Percentiles rank a stretch among this genome's conserved stretches.
Conservation (phyloP, 2,113 vertebrate genomes). For the Pristiophorus japonicus region DNA sequence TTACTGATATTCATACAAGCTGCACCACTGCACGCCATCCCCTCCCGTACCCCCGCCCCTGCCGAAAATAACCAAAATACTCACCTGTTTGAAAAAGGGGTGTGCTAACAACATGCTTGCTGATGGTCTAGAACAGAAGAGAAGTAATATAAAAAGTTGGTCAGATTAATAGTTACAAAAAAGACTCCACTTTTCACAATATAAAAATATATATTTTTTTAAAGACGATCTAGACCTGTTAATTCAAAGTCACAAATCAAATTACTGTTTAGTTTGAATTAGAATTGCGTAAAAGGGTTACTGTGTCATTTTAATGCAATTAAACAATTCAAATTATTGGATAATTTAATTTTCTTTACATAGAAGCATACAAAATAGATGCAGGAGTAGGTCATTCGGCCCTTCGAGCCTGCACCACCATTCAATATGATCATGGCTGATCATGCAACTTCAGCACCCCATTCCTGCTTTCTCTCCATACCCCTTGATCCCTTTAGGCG, state of each 20-base stretch:
- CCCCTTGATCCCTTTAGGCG: too few species aligned
- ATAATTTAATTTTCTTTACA: not conserved
- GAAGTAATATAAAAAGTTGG: conserved; percentile 39
- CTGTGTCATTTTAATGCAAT: not conserved
- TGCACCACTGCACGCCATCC: too few species aligned
- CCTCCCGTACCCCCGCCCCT: too few species aligned
- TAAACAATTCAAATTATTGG: not conserved
- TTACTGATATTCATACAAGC: not conserved
- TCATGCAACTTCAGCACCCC: too few species aligned
- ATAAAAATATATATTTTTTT: conserved; percentile 21
- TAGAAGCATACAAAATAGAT: too few species aligned
- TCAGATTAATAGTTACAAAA: not conserved
- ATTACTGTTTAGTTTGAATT: conserved; percentile 32
- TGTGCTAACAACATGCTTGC: conserved; percentile 80
- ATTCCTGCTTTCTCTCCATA: too few species aligned
- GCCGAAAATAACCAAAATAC: conserved; percentile 44
- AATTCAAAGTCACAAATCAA: not conserved
- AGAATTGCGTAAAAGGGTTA: not conserved
- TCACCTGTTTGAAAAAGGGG: conserved; percentile 88
- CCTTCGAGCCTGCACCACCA: too few species aligned
- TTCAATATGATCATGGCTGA: too few species aligned
- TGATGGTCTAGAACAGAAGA: conserved; percentile 66
- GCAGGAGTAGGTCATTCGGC: too few species aligned
- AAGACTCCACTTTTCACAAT: not conserved
- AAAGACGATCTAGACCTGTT: conserved; percentile 8